phyloP scores from a whole-genome alignment of 2,797 vertebrate species.

The Takifugu rubripes region DNA sequence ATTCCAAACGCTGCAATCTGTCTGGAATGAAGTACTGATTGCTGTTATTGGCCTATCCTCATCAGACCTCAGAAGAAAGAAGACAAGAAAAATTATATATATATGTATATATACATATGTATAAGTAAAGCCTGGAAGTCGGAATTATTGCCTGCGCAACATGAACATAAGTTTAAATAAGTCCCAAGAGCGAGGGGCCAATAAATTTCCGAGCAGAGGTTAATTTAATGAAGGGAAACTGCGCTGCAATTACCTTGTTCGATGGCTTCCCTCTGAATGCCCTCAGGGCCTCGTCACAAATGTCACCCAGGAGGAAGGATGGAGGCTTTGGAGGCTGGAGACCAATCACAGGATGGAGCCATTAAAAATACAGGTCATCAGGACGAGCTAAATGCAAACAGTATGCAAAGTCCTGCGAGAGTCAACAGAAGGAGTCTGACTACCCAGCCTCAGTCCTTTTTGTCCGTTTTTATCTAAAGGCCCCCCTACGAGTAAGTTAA shows the following conservation, averaged over 20 bases:
- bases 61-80: constrained; percentile 20
- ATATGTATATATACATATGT: constrained; percentile 5
- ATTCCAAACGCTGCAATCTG: constrained; percentile 33
- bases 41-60: constrained; percentile 31
- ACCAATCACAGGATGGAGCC: constrained; percentile 49
- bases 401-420: constrained; percentile 66
- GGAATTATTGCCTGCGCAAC: constrained; percentile 30
- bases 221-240: constrained; percentile 78
- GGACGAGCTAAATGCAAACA: constrained; percentile 65
- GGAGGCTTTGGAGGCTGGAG: constrained; percentile 48
- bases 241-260: constrained; percentile 77
- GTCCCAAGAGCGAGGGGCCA: constrained; percentile 71
- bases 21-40: constrained; percentile 56
- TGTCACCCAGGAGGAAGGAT: constrained; percentile 72
- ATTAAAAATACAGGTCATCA: constrained; percentile 66
- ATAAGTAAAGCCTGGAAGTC: constrained; percentile 22
- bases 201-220: constrained; percentile 78
- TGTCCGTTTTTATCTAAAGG: constrained; percentile 26
- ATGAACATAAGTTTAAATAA: constrained; percentile 77
- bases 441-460: constrained; percentile 45
- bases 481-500: too few species aligned
- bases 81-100: constrained; percentile 11
- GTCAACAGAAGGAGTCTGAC: constrained; percentile 59
- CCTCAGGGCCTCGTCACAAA: constrained; percentile 77
- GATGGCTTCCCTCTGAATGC: constrained; percentile 68